phyloP scores from a whole-genome alignment of 2,888 invertebrate species.

The Dynastes hyllus region DNA sequence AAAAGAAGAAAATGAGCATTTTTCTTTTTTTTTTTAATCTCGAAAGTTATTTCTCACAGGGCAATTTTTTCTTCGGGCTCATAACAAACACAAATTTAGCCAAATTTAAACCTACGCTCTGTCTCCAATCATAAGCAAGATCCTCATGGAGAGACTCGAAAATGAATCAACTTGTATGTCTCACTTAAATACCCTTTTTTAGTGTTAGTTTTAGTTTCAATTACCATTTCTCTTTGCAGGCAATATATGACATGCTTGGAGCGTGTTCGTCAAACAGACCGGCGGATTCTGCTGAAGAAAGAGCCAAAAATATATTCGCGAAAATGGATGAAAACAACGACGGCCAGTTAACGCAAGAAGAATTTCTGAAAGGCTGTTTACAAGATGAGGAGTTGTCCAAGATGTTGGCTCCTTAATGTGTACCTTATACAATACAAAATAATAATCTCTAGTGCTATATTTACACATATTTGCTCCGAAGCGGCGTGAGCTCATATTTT shows the following conservation, averaged over 20 bases:
- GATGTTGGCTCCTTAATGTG: slow-evolving; percentile 92
- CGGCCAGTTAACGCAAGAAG: slow-evolving; percentile 97
- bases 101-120: no score
- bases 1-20: no score
- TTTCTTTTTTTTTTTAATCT: no score
- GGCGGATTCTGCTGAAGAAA: slow-evolving; percentile 96
- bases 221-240: slow-evolving; percentile 77
- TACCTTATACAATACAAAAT: slow-evolving; percentile 48
- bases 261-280: slow-evolving; percentile 96
- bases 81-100: no score
- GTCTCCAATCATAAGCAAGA: no score
- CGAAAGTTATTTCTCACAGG: no score
- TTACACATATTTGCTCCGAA: slow-evolving; percentile 43
- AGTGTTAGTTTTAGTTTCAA: background rate
- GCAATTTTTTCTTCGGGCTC: no score
- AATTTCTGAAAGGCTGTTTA: slow-evolving; percentile 97
- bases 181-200: no score
- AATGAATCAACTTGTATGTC: no score
- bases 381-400: slow-evolving; percentile 97
- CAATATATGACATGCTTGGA: slow-evolving; percentile 99
- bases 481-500: slow-evolving; percentile 33
- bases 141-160: no score
- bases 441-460: slow-evolving; percentile 49
- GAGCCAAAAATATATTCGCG: slow-evolving; percentile 99
- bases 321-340: slow-evolving; percentile 99